phyloP scores from a whole-genome alignment of 2,113 vertebrate genomes.

The Jaculus jaculus region DNA sequence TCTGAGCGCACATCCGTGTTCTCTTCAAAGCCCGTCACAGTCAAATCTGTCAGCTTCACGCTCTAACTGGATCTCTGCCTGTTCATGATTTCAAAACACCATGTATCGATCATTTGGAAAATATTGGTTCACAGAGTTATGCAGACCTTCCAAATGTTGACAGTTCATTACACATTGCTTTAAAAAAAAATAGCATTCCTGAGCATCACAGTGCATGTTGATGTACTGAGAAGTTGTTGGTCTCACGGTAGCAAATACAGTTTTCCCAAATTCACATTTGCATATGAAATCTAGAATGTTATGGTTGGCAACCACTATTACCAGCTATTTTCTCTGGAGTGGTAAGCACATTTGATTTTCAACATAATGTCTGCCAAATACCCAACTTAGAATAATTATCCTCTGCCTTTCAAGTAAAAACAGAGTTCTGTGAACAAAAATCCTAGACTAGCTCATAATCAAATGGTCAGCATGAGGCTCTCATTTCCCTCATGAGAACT shows the following conservation, averaged over 20 bases:
- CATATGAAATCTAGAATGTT: slow-evolving; percentile 23
- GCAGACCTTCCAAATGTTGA: slow-evolving; percentile 22
- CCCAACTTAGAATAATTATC: not conserved
- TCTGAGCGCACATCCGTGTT: not conserved
- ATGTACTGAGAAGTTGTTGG: not conserved
- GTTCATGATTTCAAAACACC: not conserved
- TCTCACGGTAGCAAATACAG: not conserved
- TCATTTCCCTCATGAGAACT: no score
- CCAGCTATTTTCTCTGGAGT: slow-evolving; percentile 31
- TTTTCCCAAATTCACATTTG: slow-evolving; percentile 30
- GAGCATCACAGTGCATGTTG: not conserved
- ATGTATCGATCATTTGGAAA: slow-evolving; percentile 2
- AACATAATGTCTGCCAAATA: slow-evolving; percentile 31
- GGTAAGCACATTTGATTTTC: slow-evolving; percentile 1
- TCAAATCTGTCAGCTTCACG: not conserved
- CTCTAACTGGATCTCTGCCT: not conserved
- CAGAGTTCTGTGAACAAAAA: not conserved
- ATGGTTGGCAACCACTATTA: not conserved
- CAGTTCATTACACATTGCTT: not conserved
- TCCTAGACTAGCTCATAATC: not conserved
- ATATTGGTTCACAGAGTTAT: not conserved
- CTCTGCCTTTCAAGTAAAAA: slow-evolving; percentile 27
- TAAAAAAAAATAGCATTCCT: not conserved
- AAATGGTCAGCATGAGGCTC: no score
- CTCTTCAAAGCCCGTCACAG: not conserved